Evolutionary conservation across 2,113 vertebrate species (phyloP), one percentile per base, ranked within the genome.

Genomic region (Andinoacara biseriatus): DNA sequence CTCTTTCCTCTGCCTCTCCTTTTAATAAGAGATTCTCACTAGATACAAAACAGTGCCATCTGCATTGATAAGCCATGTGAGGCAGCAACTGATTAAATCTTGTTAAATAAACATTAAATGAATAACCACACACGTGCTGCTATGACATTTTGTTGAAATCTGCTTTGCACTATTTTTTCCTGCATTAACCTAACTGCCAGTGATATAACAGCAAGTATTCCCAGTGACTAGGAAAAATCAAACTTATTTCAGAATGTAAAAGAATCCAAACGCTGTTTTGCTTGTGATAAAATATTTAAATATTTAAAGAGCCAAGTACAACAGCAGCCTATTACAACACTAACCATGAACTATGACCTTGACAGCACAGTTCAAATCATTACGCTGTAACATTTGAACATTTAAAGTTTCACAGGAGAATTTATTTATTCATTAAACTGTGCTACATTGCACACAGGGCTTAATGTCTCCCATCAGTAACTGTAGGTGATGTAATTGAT

Each of bases 391-490:
- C 46, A 52, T 72, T 52, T 54, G 67, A 24, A 52, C 49, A 72
- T 31, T 72, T 72, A 52, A 54, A 54, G 46, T 43, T 54, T 31
- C 67, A 54, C 24, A 31, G 15, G 14, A 49, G 46, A 49, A 6
- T 49, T 18, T 6, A 18, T 49, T 49, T 49, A 15, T 15, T 15
- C 14, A 14, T 15, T 17, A 49, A 15, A 49, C 46, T 1, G 6
- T 5, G 15, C 15, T 17, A 49, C 5, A 49, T 13, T 49, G 5
- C 5, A 52, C 43, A 13, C 0, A 5, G 24, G 43, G 43, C 43
- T 69, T 17, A 10, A 31, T 52, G 26, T 17, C 17, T 52, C 26
- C 65, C 65, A 58, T 17, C 33, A 65, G 7, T 31, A 22, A 38
- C 31, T 13, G 5, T 5, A 22, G 13, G 33, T 17, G 26, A 52